Base-by-base conservation (phyloP, 2,113 vertebrate genomes). In the Polyodon spathula region DNA sequence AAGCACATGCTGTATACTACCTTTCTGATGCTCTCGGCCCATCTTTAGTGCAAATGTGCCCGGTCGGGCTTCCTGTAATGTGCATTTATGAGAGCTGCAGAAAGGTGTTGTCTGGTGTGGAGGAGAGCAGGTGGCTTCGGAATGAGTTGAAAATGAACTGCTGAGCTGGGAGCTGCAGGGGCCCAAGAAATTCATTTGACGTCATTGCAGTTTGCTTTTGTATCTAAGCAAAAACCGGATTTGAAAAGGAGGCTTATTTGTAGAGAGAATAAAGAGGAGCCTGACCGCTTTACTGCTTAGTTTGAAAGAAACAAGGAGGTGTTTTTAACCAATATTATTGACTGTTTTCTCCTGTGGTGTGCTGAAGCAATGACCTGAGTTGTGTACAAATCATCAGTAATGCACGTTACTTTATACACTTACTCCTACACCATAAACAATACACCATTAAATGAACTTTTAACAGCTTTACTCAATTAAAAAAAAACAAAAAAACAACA, bases 101-200 rank as follows among this genome's bases (percentile, higher is more conserved):
- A 55, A 15, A 39, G 37, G 58, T 40, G 62, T 60, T 65, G 52
- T 57, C 61, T 61, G 44, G 60, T 56, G 56, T 50, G 15, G 44
- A 62, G 44, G 39, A 65, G 70, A 80, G 75, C 79, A 80, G 78
- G 73, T 79, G 78, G 68, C 59, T 67, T 27, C 61, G 65, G 12
- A 61, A 60, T 43, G 67, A 70, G 58, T 56, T 71, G 75, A 65
- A 68, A 79, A 78, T 79, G 66, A 73, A 67, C 64, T 67, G 61
- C 63, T 64, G 43, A 56, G 67, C 64, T 43, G 51, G 59, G 61
- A 62, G 46, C 37, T 55, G 38, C n/a, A 6, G 55, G 61, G 71
- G 62, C 65, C 61, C 17, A 27, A 38, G 44, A 46, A 53, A 64
- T 67, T 72, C 66, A 67, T 64, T 60, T 54, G 17, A 66, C 56